Conservation (phyloP, 1,140 invertebrate genomes). For the Zaprionus ornatus region DNA sequence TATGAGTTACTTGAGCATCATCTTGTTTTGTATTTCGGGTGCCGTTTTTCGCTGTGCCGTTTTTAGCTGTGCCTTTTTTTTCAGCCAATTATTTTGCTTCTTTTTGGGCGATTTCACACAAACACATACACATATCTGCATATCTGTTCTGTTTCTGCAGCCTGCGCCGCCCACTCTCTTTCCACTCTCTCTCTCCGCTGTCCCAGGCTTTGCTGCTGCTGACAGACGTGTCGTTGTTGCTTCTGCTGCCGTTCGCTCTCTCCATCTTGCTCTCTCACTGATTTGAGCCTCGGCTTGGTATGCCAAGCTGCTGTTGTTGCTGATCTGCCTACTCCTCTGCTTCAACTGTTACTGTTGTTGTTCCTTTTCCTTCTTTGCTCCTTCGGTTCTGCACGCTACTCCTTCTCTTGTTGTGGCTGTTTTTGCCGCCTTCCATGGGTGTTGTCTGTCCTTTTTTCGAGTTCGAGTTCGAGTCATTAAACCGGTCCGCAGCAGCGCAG, state of each 20-base stretch:
- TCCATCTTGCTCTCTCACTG: constrained; percentile 13
- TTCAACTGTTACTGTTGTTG: not conserved
- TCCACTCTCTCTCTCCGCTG: constrained; percentile 11
- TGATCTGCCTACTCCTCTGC: not conserved
- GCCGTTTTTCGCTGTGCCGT: constrained; percentile 43
- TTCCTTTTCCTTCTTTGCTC: constrained; percentile 4
- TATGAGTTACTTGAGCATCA: constrained; percentile 75
- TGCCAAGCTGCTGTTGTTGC: constrained; percentile 20
- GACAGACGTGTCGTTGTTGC: constrained; percentile 55
- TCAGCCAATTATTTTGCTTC: constrained; percentile 37
- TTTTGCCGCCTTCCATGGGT: constrained; percentile 52
- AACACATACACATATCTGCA: constrained; percentile 23
- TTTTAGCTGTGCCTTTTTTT: constrained; percentile 45
- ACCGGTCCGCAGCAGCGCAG: constrained; percentile 65
- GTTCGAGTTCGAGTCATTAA: constrained; percentile 75
- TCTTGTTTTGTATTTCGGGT: constrained; percentile 67
- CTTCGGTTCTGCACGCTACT: not conserved
- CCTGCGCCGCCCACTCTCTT: constrained; percentile 54
- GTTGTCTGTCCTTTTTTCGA: constrained; percentile 72
- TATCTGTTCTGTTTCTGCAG: constrained; percentile 62
- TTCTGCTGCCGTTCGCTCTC: constrained; percentile 5
- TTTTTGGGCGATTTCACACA: constrained; percentile 60
- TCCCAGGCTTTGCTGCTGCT: constrained; percentile 4
- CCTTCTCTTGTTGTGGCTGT: constrained; percentile 14
- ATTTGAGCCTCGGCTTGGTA: constrained; percentile 29